A percentile compares a stretch with the other conserved stretches of the same genome.
phyloP scores from a whole-genome alignment of 2,888 invertebrate species.

The Euphydryas editha region DNA sequence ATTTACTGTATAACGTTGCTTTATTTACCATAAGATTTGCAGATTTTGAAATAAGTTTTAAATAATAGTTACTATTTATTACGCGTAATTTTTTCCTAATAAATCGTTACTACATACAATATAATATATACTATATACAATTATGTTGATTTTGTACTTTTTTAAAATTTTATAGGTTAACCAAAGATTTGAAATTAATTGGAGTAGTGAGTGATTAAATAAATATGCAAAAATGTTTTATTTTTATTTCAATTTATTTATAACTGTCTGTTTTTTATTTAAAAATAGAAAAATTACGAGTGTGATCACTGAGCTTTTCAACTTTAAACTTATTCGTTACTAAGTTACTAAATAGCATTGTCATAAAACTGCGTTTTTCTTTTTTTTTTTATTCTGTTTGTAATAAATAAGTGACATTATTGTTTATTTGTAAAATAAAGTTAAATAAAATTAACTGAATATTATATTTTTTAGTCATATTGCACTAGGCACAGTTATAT shows the following conservation, averaged over 20 bases:
- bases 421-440: too few species aligned
- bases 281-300: not conserved
- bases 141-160: not conserved
- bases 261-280: not conserved
- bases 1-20: not conserved
- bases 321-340: too few species aligned
- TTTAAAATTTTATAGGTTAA: constrained; percentile 1
- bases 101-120: constrained; percentile 7
- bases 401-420: too few species aligned
- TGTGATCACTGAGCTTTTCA: too few species aligned
- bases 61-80: too few species aligned
- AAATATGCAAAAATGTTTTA: not conserved
- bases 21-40: not conserved
- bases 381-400: too few species aligned
- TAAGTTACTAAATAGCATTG: too few species aligned
- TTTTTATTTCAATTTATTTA: not conserved
- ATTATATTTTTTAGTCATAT: too few species aligned
- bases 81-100: constrained; percentile 16
- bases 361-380: too few species aligned
- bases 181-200: constrained; percentile 19
- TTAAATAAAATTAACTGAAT: too few species aligned
- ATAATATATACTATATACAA: not conserved
- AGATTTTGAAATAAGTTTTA: too few species aligned
- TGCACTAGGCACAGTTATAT: too few species aligned
- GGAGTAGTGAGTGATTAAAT: constrained; percentile 8